These are phyloP conservation scores for Sula dactylatra DNA, from an alignment of 2,113 vertebrate species.

Conservation along the genomic window DNA sequence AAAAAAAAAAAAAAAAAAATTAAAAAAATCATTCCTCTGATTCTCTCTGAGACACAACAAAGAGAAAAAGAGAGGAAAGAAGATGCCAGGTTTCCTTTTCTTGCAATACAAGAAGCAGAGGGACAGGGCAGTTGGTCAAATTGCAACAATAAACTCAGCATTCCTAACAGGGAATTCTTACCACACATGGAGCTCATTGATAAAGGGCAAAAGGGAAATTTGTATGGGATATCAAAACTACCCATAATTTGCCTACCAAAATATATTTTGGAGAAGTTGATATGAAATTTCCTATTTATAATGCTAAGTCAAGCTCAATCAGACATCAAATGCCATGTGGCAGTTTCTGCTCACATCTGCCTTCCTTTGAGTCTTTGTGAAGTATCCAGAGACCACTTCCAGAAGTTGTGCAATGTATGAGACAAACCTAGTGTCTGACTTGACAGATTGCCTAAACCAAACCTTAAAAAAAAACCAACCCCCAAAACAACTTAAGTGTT, in stretches of 20 bases:
- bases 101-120: background rate
- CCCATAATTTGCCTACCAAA: background rate
- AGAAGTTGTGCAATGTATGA: background rate
- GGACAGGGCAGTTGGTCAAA: background rate
- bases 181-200: accelerated
- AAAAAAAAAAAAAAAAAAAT: background rate
- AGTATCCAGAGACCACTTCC: background rate
- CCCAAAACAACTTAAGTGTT: background rate
- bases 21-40: background rate
- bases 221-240: background rate
- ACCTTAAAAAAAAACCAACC: background rate
- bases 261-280: background rate
- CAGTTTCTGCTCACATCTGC: background rate
- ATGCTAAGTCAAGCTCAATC: background rate
- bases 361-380: background rate
- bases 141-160: background rate
- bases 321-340: background rate
- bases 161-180: background rate
- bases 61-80: background rate
- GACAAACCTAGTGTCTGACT: background rate
- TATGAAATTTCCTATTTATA: background rate
- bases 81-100: background rate
- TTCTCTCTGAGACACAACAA: background rate
- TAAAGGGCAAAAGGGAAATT: background rate
- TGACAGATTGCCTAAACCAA: background rate